Base-by-base conservation (phyloP, 2,113 vertebrate species). In the Neotragus pygmaeus region DNA sequence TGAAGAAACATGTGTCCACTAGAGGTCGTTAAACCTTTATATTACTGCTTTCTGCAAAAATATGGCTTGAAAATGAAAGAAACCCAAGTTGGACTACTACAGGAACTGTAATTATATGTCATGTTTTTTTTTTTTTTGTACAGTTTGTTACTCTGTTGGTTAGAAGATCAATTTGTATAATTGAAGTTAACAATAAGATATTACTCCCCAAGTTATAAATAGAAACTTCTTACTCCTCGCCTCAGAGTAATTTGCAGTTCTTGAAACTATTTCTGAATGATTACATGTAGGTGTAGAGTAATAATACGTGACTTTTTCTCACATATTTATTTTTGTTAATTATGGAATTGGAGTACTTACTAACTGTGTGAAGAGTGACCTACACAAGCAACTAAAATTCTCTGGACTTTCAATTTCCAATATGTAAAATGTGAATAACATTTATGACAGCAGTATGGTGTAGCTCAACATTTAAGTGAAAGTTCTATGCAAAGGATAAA, bases 1-100 rank as follows among this genome's bases (percentile, higher is more conserved):
- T 87, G 17, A 92, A 28, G 70, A 97, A 89, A 70, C 33, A 15
- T 87, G 12, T 97, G 39, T 91, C 95, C 95, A 96, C 95, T 93
- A 97, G 97, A 91, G 97, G 97, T 92, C 97, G 55, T 94, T 81
- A 49, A 88, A 36, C 85, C 95, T 97, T 93, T 43, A 33, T 94
- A 45, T 92, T 84, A 78, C 75, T 80, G 11, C 39, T 78, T 95
- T 58, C n/a, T 88, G 45, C 25, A 78, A 92, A 92, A 62, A 60
- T 95, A 36, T 30, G 45, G 53, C 89, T 92, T 93, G 39, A 53
- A 89, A 96, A 77, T 80, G 36, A 88, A 73, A 82, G 28, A 85
- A 95, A 60, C 23, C 33, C 30, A 55, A 51, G n/a, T 39, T 87
- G n/a, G 33, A 58, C 19, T 84, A 3, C 58, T 92, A 43, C 3